These are phyloP conservation scores for Euwallacea similis DNA, from an alignment of 1,140 invertebrate genomes.

Conservation along the genomic window DNA sequence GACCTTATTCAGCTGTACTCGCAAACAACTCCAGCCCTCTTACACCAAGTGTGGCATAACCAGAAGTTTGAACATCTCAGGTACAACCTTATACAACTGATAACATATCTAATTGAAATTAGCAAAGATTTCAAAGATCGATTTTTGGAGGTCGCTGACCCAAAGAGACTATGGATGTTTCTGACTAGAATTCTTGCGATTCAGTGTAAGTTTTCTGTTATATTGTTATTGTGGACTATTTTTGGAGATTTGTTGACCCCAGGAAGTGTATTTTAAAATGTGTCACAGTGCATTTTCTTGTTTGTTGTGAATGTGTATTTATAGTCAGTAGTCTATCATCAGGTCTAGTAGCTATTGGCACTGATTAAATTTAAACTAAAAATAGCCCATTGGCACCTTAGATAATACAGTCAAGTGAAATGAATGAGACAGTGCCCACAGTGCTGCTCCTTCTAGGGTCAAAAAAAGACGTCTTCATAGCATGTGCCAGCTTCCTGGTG, in stretches of 20 bases:
- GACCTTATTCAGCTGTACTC: constrained; percentile 51
- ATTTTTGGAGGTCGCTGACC: constrained; percentile 48
- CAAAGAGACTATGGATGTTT: constrained; percentile 43
- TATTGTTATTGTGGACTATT: background rate
- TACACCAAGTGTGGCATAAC: constrained; percentile 52
- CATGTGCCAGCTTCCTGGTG: constrained; percentile 55
- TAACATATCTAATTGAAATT: constrained; percentile 48
- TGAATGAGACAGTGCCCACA: no score
- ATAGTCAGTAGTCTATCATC: no score
- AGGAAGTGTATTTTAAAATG: background rate
- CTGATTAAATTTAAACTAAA: background rate
- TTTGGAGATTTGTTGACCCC: background rate
- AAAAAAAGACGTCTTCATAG: constrained; percentile 57
- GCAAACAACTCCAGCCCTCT: constrained; percentile 45
- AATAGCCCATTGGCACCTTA: background rate
- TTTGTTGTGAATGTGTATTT: no score
- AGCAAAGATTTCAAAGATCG: constrained; percentile 48
- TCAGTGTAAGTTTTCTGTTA: constrained; percentile 41
- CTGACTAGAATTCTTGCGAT: constrained; percentile 39
- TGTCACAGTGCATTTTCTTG: no score
- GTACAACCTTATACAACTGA: constrained; percentile 46
- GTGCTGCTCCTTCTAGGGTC: constrained; percentile 43
- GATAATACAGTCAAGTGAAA: background rate
- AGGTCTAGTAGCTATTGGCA: background rate
- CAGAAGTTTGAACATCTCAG: constrained; percentile 51